These are phyloP conservation scores for Parambassis ranga DNA, from an alignment of 2,797 vertebrate genomes.

Conservation along the genomic window DNA sequence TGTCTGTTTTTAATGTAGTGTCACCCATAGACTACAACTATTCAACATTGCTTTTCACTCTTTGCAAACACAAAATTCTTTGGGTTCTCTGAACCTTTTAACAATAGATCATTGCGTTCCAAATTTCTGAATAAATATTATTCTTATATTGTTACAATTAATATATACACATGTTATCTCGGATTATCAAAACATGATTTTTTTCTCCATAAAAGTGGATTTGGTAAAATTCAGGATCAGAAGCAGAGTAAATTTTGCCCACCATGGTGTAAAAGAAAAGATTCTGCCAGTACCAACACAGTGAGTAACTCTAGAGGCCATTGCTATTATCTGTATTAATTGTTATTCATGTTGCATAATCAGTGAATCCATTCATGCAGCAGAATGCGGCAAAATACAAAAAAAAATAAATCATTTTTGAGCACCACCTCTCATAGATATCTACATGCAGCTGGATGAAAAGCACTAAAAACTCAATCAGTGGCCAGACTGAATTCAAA, in stretches of 20 bases:
- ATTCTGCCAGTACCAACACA: constrained; percentile 12
- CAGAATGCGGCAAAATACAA: constrained; percentile 12
- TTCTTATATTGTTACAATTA: no score
- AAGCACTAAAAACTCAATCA: constrained; percentile 38
- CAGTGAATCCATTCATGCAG: constrained; percentile 13
- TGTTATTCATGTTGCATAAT: constrained; percentile 16
- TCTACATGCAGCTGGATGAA: constrained; percentile 1
- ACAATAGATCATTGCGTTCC: no score
- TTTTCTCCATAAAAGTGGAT: no score
- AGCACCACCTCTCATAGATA: not conserved
- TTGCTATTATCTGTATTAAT: constrained; percentile 22
- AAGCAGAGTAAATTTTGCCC: constrained; percentile 37
- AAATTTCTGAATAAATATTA: no score
- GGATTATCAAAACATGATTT: no score
- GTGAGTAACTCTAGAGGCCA: constrained; percentile 4
- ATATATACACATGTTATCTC: no score
- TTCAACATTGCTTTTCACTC: no score
- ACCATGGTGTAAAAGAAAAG: constrained; percentile 2
- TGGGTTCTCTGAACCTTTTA: no score
- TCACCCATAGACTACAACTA: no score
- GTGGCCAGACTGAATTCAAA: constrained; percentile 57
- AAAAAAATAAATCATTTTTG: constrained; percentile 15
- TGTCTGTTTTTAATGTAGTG: no score
- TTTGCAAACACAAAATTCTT: no score
- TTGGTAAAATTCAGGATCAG: no score